phyloP scores from a whole-genome alignment of 2,888 invertebrate genomes.

The Rhogogaster chlorosoma region DNA sequence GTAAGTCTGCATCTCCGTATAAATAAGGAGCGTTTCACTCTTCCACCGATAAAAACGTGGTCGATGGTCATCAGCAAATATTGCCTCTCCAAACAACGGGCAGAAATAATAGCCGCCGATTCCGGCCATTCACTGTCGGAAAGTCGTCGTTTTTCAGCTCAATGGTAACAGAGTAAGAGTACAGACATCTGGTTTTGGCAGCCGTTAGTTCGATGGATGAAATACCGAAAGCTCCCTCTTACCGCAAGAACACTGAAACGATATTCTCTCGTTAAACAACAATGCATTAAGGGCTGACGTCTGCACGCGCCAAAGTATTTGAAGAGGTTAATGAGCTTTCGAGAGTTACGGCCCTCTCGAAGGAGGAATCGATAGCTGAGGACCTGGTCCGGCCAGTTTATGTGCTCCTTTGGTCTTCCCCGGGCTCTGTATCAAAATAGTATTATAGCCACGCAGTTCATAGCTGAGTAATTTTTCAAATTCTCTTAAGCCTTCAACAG shows the following conservation, averaged over 20 bases:
- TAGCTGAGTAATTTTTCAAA: background rate
- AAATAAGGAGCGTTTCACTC: background rate
- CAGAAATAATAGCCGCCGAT: background rate
- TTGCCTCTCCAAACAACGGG: background rate
- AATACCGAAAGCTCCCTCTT: background rate
- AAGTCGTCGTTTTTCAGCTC: background rate
- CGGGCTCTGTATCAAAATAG: constrained; percentile 54
- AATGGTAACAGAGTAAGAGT: background rate
- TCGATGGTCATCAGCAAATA: constrained; percentile 7
- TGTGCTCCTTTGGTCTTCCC: constrained; percentile 5
- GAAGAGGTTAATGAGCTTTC: constrained; percentile 51
- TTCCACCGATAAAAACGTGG: background rate
- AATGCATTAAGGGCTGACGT: constrained; percentile 47
- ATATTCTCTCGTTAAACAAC: constrained; percentile 49
- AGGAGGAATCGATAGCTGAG: constrained; percentile 35
- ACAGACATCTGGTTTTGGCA: background rate
- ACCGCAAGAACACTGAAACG: constrained; percentile 19
- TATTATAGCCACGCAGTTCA: constrained; percentile 56
- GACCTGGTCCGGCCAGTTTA: background rate
- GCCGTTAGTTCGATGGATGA: constrained; percentile 11
- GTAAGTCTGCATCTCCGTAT: background rate
- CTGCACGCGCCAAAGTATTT: constrained; percentile 47
- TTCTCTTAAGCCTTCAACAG: background rate
- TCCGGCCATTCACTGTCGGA: background rate
- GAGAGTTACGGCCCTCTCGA: constrained; percentile 14